phyloP scores from a whole-genome alignment of 2,888 invertebrate genomes.

The Laothoe populi region DNA sequence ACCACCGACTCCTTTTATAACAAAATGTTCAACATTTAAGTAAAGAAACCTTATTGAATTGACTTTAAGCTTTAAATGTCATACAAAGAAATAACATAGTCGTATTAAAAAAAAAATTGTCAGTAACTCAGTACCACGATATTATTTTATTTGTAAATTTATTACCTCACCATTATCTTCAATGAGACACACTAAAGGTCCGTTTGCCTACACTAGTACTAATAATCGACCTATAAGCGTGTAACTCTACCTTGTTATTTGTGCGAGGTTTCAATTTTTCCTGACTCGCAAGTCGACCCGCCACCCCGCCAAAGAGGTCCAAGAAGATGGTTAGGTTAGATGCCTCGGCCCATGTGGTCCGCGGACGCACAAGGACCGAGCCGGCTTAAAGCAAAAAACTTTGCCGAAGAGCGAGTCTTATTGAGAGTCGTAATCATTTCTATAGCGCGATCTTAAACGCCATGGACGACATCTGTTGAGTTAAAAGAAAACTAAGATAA shows the following conservation, averaged over 20 bases:
- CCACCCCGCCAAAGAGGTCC: constrained; percentile 80
- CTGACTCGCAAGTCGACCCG: constrained; percentile 78
- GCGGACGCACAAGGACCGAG: constrained; percentile 91
- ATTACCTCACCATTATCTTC: not conserved
- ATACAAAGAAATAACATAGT: too few relatives aligned
- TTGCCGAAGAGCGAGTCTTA: constrained; percentile 41
- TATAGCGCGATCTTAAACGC: constrained; percentile 48
- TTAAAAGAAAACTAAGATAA: not conserved
- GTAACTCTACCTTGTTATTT: constrained; percentile 37
- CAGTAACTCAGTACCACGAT: too few relatives aligned
- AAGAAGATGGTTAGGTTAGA: constrained; percentile 83
- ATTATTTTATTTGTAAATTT: not conserved
- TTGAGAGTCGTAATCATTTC: constrained; percentile 37
- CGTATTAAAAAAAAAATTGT: too few relatives aligned
- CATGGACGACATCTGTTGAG: constrained; percentile 48
- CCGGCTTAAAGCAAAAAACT: constrained; percentile 84
- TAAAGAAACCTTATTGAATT: too few relatives aligned
- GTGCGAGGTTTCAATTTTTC: constrained; percentile 79
- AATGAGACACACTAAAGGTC: not conserved
- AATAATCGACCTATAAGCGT: not conserved
- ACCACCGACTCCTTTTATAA: too few relatives aligned
- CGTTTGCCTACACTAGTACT: not conserved
- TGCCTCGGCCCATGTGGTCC: constrained; percentile 85
- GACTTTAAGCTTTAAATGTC: too few relatives aligned
- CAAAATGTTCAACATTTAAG: too few relatives aligned